These are phyloP conservation scores for Anastrepha obliqua DNA, from an alignment of 1,140 invertebrate genomes.

Conservation along the genomic window DNA sequence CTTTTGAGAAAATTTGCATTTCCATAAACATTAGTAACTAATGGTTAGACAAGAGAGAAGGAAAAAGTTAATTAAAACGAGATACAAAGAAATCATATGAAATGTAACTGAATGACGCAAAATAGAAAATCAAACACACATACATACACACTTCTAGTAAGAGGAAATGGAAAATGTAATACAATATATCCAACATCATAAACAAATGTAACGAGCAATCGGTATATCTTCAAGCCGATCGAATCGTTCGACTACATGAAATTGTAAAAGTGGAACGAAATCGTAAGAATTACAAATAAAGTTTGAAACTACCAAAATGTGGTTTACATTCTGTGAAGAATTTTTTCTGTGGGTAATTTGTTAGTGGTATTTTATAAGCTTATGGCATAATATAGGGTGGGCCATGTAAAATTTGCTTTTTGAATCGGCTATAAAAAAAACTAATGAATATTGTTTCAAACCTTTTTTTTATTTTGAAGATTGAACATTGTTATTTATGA, in stretches of 20 bases:
- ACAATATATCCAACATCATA: slow-evolving; percentile 23
- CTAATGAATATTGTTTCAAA: too few species aligned
- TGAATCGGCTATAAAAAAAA: too few species aligned
- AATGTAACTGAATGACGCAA: not conserved
- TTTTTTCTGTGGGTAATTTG: too few species aligned
- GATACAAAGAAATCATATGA: not conserved
- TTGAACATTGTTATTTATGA: too few species aligned
- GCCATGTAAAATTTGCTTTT: too few species aligned
- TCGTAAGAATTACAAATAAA: slow-evolving; percentile 42
- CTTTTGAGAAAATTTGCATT: slow-evolving; percentile 14
- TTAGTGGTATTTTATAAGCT: too few species aligned
- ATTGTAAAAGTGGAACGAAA: slow-evolving; percentile 30
- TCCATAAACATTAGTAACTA: not conserved
- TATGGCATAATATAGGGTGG: too few species aligned
- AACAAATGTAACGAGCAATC: not conserved
- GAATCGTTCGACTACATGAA: not conserved
- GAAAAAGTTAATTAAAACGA: not conserved
- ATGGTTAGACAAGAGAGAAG: not conserved
- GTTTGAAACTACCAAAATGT: slow-evolving; percentile 42
- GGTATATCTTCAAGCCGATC: not conserved
- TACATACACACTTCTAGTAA: not conserved
- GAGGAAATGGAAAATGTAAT: not conserved
- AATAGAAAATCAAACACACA: slow-evolving; percentile 48
- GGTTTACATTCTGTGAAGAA: too few species aligned
- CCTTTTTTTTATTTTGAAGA: too few species aligned